Conservation (phyloP, 2,113 vertebrate species). For the Odontesthes bonariensis region DNA sequence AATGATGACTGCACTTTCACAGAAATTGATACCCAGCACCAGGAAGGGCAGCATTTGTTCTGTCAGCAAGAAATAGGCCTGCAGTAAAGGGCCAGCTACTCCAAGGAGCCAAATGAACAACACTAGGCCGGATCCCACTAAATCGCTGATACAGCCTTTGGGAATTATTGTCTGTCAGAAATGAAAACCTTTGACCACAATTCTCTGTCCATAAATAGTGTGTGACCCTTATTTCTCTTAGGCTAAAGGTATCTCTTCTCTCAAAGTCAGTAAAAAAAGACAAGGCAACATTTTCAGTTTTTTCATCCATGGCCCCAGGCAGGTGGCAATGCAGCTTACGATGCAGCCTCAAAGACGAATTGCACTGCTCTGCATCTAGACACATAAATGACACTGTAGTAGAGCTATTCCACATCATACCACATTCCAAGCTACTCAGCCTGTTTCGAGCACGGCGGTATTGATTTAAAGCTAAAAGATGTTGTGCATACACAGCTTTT, state of each 20-base stretch:
- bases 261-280: slow-evolving; percentile 44
- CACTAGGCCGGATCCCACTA: slow-evolving; percentile 43
- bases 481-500: neutral
- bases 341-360: slow-evolving; percentile 33
- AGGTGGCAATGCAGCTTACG: slow-evolving; percentile 38
- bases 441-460: neutral
- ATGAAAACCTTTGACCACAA: slow-evolving; percentile 64
- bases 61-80: slow-evolving; percentile 58
- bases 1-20: slow-evolving; percentile 39
- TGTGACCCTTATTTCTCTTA: slow-evolving; percentile 63
- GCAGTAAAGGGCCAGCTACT: slow-evolving; percentile 36
- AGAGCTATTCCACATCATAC: slow-evolving; percentile 10
- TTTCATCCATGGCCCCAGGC: slow-evolving; percentile 44
- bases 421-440: neutral
- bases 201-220: slow-evolving; percentile 58
- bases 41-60: slow-evolving; percentile 53
- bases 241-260: slow-evolving; percentile 46
- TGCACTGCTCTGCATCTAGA: slow-evolving; percentile 18
- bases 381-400: neutral
- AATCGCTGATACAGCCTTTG: slow-evolving; percentile 68
- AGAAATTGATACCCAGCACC: slow-evolving; percentile 54
- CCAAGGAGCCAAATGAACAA: slow-evolving; percentile 54
- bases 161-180: slow-evolving; percentile 68
- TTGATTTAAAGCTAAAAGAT: neutral
- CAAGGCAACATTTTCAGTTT: slow-evolving; percentile 31